Base-by-base conservation (phyloP, 2,888 invertebrate species). In the Drymonia ruficornis region DNA sequence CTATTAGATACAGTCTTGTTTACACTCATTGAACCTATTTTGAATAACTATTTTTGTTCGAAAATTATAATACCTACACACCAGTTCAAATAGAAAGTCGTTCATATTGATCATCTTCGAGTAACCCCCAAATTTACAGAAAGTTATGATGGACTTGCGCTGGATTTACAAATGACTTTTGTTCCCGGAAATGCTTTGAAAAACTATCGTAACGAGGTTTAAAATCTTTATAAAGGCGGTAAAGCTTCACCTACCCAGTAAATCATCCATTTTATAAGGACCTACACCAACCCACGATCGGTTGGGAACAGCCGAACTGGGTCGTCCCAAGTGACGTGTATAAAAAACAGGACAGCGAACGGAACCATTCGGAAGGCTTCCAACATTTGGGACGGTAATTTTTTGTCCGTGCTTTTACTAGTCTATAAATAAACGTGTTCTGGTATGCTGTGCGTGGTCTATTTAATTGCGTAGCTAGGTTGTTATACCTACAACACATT, bases 341-440 rank as follows among this genome's bases (percentile, higher is more conserved):
- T 69, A 86, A 85, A 86, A 88, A 80, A 78, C 71, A n/a, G 76
- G 74, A 77, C 47, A n/a, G 73, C 74, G 68, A 74, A 81, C 78
- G 79, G 77, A 80, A 81, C 72, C 73, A 70, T 51, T 72, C 72
- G 72, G 77, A 80, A 86, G 87, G 83, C 84, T 81, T 83, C 82
- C 81, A 81, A 83, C 76, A 79, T 83, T 87, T 76, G 83, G 86
- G 85, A 81, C 80, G 77, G 70, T 72, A 70, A 55, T 84, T 89
- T 87, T 89, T 86, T 86, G 81, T 84, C 60, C 64, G 67, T 74
- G 72, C 83, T 81, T 83, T 81, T 82, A 83, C 79, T 78, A 62
- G 64, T 66, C 63, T 87, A 86, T 84, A 86, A 87, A 87, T 89
- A 88, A 83, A 81, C 78, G 77, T 70, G 78, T 80, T 83, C 80